These are phyloP conservation scores for Chlorocebus sabaeus DNA, from an alignment of 2,113 vertebrate species.

Conservation along the genomic window DNA sequence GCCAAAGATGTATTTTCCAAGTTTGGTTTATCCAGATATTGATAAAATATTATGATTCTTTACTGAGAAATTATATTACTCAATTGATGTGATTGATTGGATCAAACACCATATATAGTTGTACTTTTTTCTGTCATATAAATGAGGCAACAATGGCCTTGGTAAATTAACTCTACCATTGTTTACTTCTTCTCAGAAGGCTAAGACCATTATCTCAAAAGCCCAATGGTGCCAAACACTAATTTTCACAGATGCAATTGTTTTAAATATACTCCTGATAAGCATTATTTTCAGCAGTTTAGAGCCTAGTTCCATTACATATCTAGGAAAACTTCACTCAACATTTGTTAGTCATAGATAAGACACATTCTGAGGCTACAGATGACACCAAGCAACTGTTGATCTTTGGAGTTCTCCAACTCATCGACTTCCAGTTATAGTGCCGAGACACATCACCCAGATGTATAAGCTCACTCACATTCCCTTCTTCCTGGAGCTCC, in stretches of 20 bases:
- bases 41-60: background rate
- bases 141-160: background rate
- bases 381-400: background rate
- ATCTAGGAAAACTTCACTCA: background rate
- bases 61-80: background rate
- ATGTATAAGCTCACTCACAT: rapidly evolving
- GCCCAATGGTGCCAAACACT: background rate
- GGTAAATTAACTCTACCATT: background rate
- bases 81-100: background rate
- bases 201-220: background rate
- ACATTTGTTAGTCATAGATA: background rate
- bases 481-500: background rate
- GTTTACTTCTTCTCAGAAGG: background rate
- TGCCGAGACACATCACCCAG: rapidly evolving
- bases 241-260: background rate
- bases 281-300: background rate
- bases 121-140: background rate
- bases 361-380: background rate
- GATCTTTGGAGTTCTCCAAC: background rate
- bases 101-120: background rate
- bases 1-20: background rate
- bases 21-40: background rate
- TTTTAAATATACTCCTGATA: background rate
- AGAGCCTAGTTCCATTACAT: background rate
- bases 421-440: background rate